Percentiles rank a stretch among this genome's conserved stretches.
Conservation (phyloP, 2,797 vertebrate species). For the Sorex maritimensis region DNA sequence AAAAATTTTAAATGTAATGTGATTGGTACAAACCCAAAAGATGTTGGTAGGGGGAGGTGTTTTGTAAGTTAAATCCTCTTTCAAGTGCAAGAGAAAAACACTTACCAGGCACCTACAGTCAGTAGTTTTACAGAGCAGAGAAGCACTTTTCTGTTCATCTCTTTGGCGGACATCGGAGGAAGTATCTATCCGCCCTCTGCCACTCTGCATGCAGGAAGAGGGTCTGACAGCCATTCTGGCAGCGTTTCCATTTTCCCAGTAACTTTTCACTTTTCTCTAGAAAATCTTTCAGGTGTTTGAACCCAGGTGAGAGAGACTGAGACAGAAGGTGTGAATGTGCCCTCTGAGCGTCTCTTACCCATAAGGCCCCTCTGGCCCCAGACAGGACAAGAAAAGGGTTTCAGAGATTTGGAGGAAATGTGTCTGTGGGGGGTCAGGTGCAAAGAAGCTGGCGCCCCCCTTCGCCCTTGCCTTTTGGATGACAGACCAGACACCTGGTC, state of each 20-base stretch:
- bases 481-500: not conserved
- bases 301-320: not conserved
- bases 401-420: not conserved
- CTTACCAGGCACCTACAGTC: not conserved
- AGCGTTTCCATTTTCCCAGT: not conserved
- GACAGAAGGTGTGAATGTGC: not conserved
- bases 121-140: not conserved
- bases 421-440: not conserved
- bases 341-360: not conserved
- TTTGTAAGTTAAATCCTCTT: constrained; percentile 47
- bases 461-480: not conserved
- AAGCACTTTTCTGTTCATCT: not conserved
- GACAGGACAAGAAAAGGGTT: not conserved
- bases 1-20: not conserved
- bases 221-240: not conserved
- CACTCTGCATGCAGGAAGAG: not conserved
- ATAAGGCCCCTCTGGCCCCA: not conserved
- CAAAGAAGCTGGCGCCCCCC: not conserved
- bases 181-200: not conserved
- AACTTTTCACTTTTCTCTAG: constrained; percentile 1
- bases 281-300: not conserved
- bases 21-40: constrained; percentile 41
- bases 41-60: not conserved
- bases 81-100: constrained; percentile 12
- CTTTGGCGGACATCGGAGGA: not conserved